These are phyloP conservation scores for Lithosia quadra DNA, from an alignment of 2,888 invertebrate genomes.

Conservation along the genomic window DNA sequence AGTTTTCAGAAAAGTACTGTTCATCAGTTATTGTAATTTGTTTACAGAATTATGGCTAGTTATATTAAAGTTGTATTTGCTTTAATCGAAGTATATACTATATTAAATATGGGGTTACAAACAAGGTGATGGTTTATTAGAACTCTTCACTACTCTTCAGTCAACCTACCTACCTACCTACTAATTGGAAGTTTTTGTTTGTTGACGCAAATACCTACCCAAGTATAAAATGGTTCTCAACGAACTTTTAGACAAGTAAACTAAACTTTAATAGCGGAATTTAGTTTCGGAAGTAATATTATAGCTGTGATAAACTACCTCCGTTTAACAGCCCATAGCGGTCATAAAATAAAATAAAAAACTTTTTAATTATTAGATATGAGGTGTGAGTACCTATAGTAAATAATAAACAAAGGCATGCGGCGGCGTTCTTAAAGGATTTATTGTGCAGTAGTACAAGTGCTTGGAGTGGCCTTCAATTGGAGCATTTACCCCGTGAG, in stretches of 20 bases:
- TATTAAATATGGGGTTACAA: not conserved
- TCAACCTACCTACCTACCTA: too few relatives aligned
- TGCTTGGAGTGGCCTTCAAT: conserved; percentile 59
- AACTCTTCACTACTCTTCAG: too few relatives aligned
- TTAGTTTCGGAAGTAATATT: conserved; percentile 16
- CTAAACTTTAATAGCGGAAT: not conserved
- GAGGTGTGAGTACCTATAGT: conserved; percentile 66
- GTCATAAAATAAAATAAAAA: conserved; percentile 52
- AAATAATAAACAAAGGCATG: conserved; percentile 58
- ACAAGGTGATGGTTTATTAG: not conserved
- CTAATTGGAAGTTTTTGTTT: not conserved
- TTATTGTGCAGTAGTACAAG: conserved; percentile 65
- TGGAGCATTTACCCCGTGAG: conserved; percentile 53
- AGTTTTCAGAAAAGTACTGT: too few relatives aligned
- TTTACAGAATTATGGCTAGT: not conserved
- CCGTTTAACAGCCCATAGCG: conserved; percentile 44
- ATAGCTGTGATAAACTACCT: conserved; percentile 11
- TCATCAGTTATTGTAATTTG: too few relatives aligned
- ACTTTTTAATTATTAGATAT: conserved; percentile 69
- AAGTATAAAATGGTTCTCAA: not conserved
- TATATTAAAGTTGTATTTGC: not conserved
- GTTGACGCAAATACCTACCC: not conserved
- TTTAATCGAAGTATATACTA: too few relatives aligned
- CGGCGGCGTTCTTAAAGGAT: conserved; percentile 57
- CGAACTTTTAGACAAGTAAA: not conserved